These are phyloP conservation scores for Orthosia gracilis DNA, from an alignment of 2,888 invertebrate genomes.

Conservation along the genomic window DNA sequence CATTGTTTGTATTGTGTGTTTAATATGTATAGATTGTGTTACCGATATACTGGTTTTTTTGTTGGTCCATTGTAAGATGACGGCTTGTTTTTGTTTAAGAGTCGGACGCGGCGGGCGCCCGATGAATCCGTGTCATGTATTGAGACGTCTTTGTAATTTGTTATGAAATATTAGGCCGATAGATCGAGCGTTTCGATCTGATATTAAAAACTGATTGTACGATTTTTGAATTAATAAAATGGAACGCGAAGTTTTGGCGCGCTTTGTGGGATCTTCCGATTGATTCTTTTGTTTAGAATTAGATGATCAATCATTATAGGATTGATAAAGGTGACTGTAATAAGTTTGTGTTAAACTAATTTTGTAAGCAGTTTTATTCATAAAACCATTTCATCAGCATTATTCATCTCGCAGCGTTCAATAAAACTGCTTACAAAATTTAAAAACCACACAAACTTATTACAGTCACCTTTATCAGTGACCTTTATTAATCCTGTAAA, in stretches of 20 bases:
- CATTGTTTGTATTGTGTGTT: conserved; percentile 90
- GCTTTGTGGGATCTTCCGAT: conserved; percentile 21
- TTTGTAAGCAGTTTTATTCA: conserved; percentile 17
- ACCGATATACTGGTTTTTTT: conserved; percentile 89
- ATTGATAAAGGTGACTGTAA: not conserved
- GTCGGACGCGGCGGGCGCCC: conserved; percentile 72
- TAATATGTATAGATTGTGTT: conserved; percentile 90
- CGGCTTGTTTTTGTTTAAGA: conserved; percentile 80
- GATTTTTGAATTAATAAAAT: conserved; percentile 60
- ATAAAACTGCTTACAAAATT: no score
- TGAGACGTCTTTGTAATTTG: conserved; percentile 84
- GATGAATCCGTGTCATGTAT: conserved; percentile 76
- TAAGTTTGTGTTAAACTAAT: conserved; percentile 24
- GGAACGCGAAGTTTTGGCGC: conserved; percentile 57
- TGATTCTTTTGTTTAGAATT: conserved; percentile 17
- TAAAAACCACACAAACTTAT: no score
- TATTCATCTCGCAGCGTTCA: no score
- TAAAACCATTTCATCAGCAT: no score
- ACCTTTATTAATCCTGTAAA: no score
- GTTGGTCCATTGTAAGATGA: conserved; percentile 80
- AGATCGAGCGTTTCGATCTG: conserved; percentile 64
- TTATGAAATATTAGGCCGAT: conserved; percentile 82
- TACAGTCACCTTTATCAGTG: no score
- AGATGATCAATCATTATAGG: conserved; percentile 29
- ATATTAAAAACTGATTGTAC: conserved; percentile 58